Evolutionary conservation across 1,140 invertebrate species (phyloP).

Genomic region (Globodera ellingtonae): DNA sequence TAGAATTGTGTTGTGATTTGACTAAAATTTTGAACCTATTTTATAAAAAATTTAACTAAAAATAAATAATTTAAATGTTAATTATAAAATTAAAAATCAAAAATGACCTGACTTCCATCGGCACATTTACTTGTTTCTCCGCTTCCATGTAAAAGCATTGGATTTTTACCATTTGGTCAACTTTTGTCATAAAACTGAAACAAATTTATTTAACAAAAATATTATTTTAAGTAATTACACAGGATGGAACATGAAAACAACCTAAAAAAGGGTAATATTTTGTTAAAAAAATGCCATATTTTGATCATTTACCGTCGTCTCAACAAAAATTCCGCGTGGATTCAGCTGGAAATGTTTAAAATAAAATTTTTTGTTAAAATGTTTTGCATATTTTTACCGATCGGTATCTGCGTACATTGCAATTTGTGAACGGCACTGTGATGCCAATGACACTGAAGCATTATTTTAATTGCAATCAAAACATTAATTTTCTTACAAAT

Average conservation of each 20-base stretch:
- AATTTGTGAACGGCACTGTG: constrained; percentile 62
- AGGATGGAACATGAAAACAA: constrained; percentile 65
- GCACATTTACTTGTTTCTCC: constrained; percentile 60
- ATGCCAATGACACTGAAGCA: constrained; percentile 52
- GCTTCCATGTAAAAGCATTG: constrained; percentile 66
- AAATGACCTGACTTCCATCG: constrained; percentile 61
- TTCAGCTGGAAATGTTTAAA: constrained; percentile 53
- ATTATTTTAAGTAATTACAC: constrained; percentile 34
- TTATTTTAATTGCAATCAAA: too few relatives aligned
- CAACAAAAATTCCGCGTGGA: constrained; percentile 64
- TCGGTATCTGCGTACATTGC: constrained; percentile 64
- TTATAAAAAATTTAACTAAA: not conserved
- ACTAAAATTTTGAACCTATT: constrained; percentile 41
- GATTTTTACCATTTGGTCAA: constrained; percentile 64
- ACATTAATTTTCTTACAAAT: too few relatives aligned
- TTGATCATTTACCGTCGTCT: constrained; percentile 49
- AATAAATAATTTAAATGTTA: not conserved
- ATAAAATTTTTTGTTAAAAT: constrained; percentile 1
- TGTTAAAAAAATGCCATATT: not conserved
- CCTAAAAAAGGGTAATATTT: constrained; percentile 10
- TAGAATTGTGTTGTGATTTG: constrained; percentile 65
- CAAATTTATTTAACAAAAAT: constrained; percentile 14
- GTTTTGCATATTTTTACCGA: constrained; percentile 42
- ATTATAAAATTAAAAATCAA: not conserved
- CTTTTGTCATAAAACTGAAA: constrained; percentile 63